Evolutionary conservation across 2,888 invertebrate species (phyloP).

Genomic region (Iphiclides podalirius): DNA sequence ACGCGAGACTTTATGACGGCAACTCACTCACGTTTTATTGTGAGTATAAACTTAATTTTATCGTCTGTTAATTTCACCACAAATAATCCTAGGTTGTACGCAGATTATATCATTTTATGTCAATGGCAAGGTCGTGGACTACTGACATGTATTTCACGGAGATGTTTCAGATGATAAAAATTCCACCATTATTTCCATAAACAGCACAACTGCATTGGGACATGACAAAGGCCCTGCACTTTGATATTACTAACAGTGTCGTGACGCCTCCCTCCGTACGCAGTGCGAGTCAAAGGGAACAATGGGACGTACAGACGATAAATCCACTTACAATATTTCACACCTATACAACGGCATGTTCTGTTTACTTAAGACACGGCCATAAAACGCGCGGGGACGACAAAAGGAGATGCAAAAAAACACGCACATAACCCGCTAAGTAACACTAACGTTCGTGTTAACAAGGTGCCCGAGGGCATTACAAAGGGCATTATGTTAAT

Average conservation of each 20-base stretch:
- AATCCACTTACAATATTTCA: slow-evolving; percentile 74
- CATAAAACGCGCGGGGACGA: slow-evolving; percentile 70
- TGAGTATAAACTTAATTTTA: slow-evolving; percentile 81
- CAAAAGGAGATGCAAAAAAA: slow-evolving; percentile 57
- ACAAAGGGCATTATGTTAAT: slow-evolving; percentile 59
- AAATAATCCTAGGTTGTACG: slow-evolving; percentile 73
- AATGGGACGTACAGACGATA: slow-evolving; percentile 66
- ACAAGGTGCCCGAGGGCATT: slow-evolving; percentile 44
- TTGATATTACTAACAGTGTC: slow-evolving; percentile 25
- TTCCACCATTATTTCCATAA: too few relatives aligned
- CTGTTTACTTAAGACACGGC: slow-evolving; percentile 76
- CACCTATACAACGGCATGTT: slow-evolving; percentile 59
- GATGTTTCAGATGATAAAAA: too few relatives aligned
- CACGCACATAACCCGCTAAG: slow-evolving; percentile 59
- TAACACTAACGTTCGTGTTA: slow-evolving; percentile 58
- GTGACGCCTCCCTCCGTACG: slow-evolving; percentile 45
- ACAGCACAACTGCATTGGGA: not conserved
- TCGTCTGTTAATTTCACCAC: slow-evolving; percentile 80
- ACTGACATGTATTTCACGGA: slow-evolving; percentile 41
- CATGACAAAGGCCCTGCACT: slow-evolving; percentile 35
- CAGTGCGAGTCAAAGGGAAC: slow-evolving; percentile 45
- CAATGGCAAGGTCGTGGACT: slow-evolving; percentile 59
- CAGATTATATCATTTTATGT: slow-evolving; percentile 70
- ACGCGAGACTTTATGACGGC: slow-evolving; percentile 80
- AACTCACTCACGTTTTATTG: slow-evolving; percentile 80